Evolutionary conservation across 2,888 invertebrate genomes (phyloP), one percentile per base, ranked within the genome.

Genomic region (Idaea dimidiata): DNA sequence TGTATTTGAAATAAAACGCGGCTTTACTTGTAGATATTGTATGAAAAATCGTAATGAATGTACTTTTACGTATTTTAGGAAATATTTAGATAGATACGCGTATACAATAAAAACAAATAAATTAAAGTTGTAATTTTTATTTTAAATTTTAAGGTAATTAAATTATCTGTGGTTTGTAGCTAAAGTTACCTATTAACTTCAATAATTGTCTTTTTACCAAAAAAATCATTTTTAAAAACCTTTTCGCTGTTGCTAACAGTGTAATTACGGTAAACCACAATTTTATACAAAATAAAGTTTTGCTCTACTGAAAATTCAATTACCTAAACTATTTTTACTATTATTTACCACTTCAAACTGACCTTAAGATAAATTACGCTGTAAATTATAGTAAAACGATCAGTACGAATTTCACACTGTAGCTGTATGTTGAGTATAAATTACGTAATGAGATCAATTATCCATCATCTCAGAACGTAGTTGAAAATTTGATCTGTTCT

Each of bases 371-470:
- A 82, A 84, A 83, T 83, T 83, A 73, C 78, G 65, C 73, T 7
- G 76, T 74, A 84, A 86, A 86, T 86, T 83, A 80, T 78, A 69
- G 80, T 77, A 76, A 82, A 80, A 79, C 77, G 77, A 78, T 79
- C 79, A 77, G 72, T 72, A 71, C 74, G 74, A 5, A 43, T 10
- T 43, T 43, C 76, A 73, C 73, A 77, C 82, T 82, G 76, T 83
- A 79, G 80, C 74, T 79, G 78, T 57, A 5, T 24, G 24, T 24
- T 3, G 77, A 77, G 72, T 82, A 82, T 82, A 83, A 86, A 84
- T 83, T 83, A 83, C 79, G 72, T 86, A 84, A 86, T 86, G 82
- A 84, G 81, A 74, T 79, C 80, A 85, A 85, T 86, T 83, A 84
- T 75, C 71, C 77, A 74, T 79, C 80, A 83, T 82, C 77, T 79